Evolutionary conservation across 1,140 invertebrate genomes (phyloP).

Genomic region (Pseudomyrmex sp.): DNA sequence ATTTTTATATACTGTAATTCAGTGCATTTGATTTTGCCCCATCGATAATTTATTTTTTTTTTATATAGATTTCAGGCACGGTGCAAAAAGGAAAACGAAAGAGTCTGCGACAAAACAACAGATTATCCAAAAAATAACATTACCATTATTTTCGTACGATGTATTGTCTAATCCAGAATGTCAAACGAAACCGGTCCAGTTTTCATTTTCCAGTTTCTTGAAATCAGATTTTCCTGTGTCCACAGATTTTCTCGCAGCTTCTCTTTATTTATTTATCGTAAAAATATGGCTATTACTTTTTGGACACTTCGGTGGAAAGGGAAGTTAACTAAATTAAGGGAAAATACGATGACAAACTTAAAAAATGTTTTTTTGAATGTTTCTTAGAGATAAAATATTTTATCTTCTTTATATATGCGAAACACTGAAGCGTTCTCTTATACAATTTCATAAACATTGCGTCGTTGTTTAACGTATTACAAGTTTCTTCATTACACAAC

Average conservation of each 20-base stretch:
- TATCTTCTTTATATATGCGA: too few species aligned
- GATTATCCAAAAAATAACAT: constrained; percentile 23
- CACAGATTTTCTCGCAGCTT: too few species aligned
- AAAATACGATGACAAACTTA: too few species aligned
- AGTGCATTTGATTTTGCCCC: background rate
- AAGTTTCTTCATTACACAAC: background rate
- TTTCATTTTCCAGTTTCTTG: background rate
- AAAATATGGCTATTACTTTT: too few species aligned
- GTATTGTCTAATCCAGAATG: constrained; percentile 14
- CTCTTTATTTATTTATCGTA: too few species aligned
- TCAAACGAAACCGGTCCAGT: background rate
- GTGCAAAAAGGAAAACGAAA: constrained; percentile 75
- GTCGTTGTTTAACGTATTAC: background rate
- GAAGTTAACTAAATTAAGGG: too few species aligned
- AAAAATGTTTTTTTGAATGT: too few species aligned
- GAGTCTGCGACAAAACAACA: constrained; percentile 32
- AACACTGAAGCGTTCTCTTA: background rate
- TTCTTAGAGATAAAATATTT: too few species aligned
- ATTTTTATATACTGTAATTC: background rate
- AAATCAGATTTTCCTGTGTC: too few species aligned
- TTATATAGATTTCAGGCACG: constrained; percentile 58
- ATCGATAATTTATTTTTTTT: background rate
- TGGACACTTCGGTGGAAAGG: too few species aligned
- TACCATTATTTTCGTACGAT: background rate
- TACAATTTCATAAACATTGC: background rate